Evolutionary conservation across 2,888 invertebrate species (phyloP).

Genomic region (Xestia rhomboidea): DNA sequence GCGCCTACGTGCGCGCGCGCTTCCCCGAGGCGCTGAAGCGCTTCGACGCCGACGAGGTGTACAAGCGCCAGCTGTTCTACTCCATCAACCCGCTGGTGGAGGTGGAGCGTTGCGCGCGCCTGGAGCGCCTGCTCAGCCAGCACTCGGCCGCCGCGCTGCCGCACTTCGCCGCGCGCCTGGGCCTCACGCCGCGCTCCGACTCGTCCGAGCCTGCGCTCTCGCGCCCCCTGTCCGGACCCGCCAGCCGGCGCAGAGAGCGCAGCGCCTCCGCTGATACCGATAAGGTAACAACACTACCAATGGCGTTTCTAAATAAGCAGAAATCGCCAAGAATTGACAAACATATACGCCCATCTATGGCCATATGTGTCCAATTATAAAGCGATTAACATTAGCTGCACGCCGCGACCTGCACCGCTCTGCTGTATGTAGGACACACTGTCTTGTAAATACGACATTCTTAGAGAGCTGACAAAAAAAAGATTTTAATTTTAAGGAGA

Average conservation of each 20-base stretch:
- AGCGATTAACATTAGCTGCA: background rate
- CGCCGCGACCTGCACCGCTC: conserved; percentile 2
- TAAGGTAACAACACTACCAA: conserved; percentile 31
- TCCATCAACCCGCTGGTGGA: conserved; percentile 78
- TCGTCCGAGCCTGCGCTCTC: conserved; percentile 10
- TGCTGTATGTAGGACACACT: too few relatives aligned
- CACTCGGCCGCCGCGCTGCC: conserved; percentile 50
- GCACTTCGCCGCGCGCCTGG: conserved; percentile 68
- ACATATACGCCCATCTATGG: conserved; percentile 35
- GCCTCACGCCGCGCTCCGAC: background rate
- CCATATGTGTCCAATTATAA: conserved; percentile 27
- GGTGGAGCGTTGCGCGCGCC: conserved; percentile 66
- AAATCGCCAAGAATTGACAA: background rate
- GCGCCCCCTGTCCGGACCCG: conserved; percentile 17
- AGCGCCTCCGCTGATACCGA: conserved; percentile 37
- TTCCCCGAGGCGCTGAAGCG: conserved; percentile 67
- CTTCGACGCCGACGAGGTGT: conserved; percentile 73
- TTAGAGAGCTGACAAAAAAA: conserved; percentile 10
- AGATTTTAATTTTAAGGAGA: conserved; percentile 48
- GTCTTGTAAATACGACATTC: conserved; percentile 1
- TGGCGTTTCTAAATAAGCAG: conserved; percentile 13
- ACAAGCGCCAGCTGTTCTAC: conserved; percentile 73
- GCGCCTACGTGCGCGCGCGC: conserved; percentile 67
- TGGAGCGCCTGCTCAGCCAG: conserved; percentile 60
- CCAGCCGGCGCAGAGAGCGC: background rate